A percentile compares a stretch with the other conserved stretches of the same genome.
phyloP scores from a whole-genome alignment of 2,888 invertebrate genomes.

The Nebria brevicollis region DNA sequence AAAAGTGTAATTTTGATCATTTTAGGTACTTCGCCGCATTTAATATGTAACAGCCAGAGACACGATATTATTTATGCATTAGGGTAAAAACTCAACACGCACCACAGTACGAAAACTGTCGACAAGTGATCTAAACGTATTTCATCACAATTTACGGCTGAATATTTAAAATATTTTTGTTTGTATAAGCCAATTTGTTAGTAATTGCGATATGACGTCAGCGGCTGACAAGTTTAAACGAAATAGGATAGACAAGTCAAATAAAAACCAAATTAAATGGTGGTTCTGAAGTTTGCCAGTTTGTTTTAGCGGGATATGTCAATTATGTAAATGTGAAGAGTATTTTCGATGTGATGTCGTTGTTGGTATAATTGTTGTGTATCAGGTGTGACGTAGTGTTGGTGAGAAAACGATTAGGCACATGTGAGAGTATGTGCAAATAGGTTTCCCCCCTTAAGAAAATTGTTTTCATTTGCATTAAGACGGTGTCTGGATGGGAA shows the following conservation, averaged over 20 bases:
- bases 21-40: neutral
- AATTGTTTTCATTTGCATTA: conserved; percentile 21
- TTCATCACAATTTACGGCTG: too few relatives aligned
- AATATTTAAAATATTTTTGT: too few relatives aligned
- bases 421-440: neutral
- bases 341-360: neutral
- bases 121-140: too few relatives aligned
- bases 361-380: neutral
- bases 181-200: too few relatives aligned
- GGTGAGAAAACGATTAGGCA: neutral
- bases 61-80: too few relatives aligned
- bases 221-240: too few relatives aligned
- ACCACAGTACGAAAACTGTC: too few relatives aligned
- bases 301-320: neutral
- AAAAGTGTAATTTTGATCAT: neutral
- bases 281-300: neutral
- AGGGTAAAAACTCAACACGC: too few relatives aligned
- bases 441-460: conserved; percentile 6
- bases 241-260: too few relatives aligned
- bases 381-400: neutral
- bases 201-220: too few relatives aligned
- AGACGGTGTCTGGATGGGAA: neutral
- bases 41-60: too few relatives aligned
- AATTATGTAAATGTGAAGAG: neutral
- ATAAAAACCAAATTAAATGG: too few relatives aligned